Percentiles rank a stretch among this genome's conserved stretches.
Evolutionary conservation across 2,888 invertebrate species (phyloP).

Genomic region (Eupithecia tripunctaria): DNA sequence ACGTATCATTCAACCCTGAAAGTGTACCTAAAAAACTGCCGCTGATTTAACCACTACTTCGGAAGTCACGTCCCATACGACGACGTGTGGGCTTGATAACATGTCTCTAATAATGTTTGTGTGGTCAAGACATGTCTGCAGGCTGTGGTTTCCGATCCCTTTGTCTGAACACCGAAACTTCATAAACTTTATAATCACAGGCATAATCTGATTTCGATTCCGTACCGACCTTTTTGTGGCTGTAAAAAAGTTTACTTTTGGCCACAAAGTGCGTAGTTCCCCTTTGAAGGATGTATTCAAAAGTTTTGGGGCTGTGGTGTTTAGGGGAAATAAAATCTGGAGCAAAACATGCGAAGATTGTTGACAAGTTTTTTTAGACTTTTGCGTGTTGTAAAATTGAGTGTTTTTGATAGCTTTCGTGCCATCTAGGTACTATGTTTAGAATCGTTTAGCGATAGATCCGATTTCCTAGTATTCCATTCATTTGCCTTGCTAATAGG

Average conservation of each 20-base stretch:
- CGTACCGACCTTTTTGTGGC: slow-evolving; percentile 73
- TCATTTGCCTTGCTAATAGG: slow-evolving; percentile 21
- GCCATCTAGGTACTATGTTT: neutral
- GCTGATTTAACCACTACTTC: slow-evolving; percentile 51
- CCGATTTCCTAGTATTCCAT: slow-evolving; percentile 13
- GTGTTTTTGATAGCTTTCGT: neutral
- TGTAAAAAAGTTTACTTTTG: slow-evolving; percentile 70
- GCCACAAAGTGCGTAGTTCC: slow-evolving; percentile 54
- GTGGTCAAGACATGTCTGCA: slow-evolving; percentile 57
- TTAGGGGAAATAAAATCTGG: slow-evolving; percentile 53
- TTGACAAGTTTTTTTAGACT: slow-evolving; percentile 17
- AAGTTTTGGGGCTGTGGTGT: slow-evolving; percentile 58
- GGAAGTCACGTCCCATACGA: slow-evolving; percentile 66
- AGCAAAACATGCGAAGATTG: slow-evolving; percentile 46
- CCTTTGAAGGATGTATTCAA: slow-evolving; percentile 60
- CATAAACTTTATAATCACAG: slow-evolving; percentile 76
- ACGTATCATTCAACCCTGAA: slow-evolving; percentile 32
- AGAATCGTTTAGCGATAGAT: neutral
- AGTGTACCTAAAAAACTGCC: slow-evolving; percentile 45
- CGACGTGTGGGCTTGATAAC: slow-evolving; percentile 57
- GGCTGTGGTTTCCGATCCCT: slow-evolving; percentile 62
- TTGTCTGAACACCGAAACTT: slow-evolving; percentile 68
- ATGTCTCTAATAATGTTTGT: slow-evolving; percentile 60
- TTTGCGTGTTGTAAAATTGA: slow-evolving; percentile 3
- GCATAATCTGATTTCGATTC: slow-evolving; percentile 78